Evolutionary conservation across 2,888 invertebrate genomes (phyloP).

Genomic region (Hydrotaea diabolus): DNA sequence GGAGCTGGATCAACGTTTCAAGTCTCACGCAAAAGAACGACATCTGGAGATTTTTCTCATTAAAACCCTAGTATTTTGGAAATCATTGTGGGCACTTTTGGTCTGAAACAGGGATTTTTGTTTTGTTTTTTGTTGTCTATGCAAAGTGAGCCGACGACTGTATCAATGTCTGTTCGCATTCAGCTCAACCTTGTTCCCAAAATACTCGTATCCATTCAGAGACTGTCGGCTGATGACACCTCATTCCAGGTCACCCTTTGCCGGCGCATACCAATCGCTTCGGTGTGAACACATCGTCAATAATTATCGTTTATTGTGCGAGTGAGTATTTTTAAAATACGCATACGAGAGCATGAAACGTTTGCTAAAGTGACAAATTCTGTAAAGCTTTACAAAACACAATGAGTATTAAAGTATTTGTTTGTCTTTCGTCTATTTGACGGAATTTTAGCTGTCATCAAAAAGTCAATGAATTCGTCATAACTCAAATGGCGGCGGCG

Average conservation of each 20-base stretch:
- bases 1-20: too few species aligned
- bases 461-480: constrained; percentile 33
- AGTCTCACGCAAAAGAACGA: too few species aligned
- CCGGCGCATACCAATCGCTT: background rate
- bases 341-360: background rate
- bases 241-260: background rate
- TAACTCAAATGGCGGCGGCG: background rate
- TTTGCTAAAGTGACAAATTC: background rate
- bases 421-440: background rate
- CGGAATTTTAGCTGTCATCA: constrained; percentile 30
- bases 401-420: background rate
- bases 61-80: too few species aligned
- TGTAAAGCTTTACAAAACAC: background rate
- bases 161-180: too few species aligned
- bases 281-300: background rate
- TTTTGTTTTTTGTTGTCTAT: too few species aligned
- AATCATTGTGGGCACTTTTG: too few species aligned
- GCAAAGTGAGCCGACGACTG: too few species aligned
- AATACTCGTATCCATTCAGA: too few species aligned
- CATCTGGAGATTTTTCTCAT: too few species aligned
- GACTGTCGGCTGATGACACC: background rate
- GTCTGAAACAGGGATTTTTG: too few species aligned
- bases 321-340: background rate
- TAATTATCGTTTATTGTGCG: too few species aligned
- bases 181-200: too few species aligned